A percentile compares a stretch with the other conserved stretches of the same genome.
phyloP scores from a whole-genome alignment of 2,113 vertebrate species.

The Vicugna pacos region DNA sequence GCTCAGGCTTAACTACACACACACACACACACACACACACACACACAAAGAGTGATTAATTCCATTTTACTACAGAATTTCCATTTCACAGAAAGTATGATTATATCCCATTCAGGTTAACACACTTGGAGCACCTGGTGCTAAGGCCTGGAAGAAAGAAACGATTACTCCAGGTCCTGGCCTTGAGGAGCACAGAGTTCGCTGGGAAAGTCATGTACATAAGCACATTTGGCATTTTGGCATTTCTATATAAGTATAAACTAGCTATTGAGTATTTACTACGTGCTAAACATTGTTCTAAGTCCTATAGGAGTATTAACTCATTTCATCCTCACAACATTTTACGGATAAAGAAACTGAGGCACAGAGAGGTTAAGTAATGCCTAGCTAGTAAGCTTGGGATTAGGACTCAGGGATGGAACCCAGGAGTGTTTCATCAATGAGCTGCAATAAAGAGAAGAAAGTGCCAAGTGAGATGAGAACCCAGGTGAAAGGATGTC shows the following conservation, averaged over 20 bases:
- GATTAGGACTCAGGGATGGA: neutral
- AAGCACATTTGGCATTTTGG: neutral
- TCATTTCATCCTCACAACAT: neutral
- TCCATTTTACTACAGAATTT: neutral
- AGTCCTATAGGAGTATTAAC: neutral
- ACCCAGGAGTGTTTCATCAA: neutral
- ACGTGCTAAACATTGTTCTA: neutral
- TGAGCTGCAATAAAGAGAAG: neutral
- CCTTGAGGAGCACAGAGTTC: neutral
- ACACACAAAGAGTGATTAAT: neutral
- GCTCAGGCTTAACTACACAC: neutral
- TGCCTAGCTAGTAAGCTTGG: neutral
- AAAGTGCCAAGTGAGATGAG: too few relatives aligned
- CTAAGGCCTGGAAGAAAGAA: neutral
- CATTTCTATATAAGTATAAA: neutral
- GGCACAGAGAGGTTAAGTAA: neutral
- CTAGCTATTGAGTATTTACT: neutral
- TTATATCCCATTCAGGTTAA: neutral
- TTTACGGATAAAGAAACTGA: conserved; percentile 23
- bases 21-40: neutral
- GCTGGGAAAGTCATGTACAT: neutral
- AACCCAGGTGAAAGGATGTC: neutral
- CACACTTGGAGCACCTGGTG: neutral
- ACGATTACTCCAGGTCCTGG: neutral
- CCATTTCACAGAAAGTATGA: neutral